These are phyloP conservation scores for Elachura formosa DNA, from an alignment of 2,113 vertebrate species.

Conservation along the genomic window DNA sequence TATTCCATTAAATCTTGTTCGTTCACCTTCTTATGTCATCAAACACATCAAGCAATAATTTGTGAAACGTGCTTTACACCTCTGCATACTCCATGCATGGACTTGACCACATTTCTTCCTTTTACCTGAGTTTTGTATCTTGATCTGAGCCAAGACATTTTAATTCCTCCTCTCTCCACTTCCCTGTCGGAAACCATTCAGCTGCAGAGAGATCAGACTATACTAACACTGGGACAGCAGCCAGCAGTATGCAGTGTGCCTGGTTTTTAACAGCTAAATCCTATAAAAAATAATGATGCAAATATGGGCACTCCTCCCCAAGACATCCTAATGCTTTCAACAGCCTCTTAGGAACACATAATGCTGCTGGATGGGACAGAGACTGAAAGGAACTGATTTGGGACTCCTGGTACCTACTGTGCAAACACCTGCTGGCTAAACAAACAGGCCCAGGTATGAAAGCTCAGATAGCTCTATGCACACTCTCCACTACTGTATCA, in stretches of 20 bases:
- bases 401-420: neutral
- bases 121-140: neutral
- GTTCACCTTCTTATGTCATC: neutral
- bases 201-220: neutral
- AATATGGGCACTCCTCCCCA: neutral
- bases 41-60: neutral
- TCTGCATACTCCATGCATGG: neutral
- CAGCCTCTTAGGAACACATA: neutral
- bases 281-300: conserved; percentile 28
- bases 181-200: neutral
- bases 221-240: neutral
- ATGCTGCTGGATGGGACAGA: neutral
- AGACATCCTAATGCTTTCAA: conserved; percentile 12
- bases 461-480: neutral
- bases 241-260: neutral
- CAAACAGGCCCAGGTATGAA: neutral
- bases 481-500: neutral
- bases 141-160: neutral
- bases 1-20: neutral
- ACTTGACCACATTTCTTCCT: neutral
- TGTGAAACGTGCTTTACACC: neutral
- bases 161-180: neutral
- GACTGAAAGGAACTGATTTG: neutral
- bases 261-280: conserved; percentile 23
- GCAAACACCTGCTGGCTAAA: neutral